These are phyloP conservation scores for Hemichromis elongatus DNA, from an alignment of 2,113 vertebrate genomes.

Conservation along the genomic window DNA sequence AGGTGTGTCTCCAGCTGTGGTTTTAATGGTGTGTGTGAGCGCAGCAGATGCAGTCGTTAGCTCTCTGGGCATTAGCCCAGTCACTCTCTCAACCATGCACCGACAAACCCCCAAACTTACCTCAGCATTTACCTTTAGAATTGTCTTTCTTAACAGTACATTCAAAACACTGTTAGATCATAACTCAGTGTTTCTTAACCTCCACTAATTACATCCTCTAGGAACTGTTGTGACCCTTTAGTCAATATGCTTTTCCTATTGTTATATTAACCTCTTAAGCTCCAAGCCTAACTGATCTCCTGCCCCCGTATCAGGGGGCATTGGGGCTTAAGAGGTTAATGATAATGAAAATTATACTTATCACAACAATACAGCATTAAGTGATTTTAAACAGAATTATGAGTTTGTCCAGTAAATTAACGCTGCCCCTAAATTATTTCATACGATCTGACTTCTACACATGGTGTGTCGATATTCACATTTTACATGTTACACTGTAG, in stretches of 20 bases:
- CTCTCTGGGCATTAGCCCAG: conserved; percentile 43
- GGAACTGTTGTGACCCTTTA: background rate
- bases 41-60: conserved; percentile 63
- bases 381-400: background rate
- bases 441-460: background rate
- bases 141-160: background rate
- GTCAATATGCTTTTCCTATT: background rate
- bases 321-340: too few relatives aligned
- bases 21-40: conserved; percentile 64
- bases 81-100: conserved; percentile 17
- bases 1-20: conserved; percentile 66
- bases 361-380: background rate
- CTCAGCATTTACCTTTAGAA: conserved; percentile 4
- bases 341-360: background rate
- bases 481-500: background rate
- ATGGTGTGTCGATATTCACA: background rate
- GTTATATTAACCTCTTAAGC: too few relatives aligned
- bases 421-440: background rate
- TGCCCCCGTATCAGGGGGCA: too few relatives aligned
- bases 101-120: conserved; percentile 14
- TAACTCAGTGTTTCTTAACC: background rate
- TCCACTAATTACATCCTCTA: background rate
- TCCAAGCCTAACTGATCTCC: too few relatives aligned
- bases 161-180: background rate
- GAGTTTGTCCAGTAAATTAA: background rate